A percentile compares a stretch with the other conserved stretches of the same genome.
These are phyloP conservation scores for Hydroisotoma schaefferi DNA, from an alignment of 2,888 invertebrate genomes.

Conservation along the genomic window DNA sequence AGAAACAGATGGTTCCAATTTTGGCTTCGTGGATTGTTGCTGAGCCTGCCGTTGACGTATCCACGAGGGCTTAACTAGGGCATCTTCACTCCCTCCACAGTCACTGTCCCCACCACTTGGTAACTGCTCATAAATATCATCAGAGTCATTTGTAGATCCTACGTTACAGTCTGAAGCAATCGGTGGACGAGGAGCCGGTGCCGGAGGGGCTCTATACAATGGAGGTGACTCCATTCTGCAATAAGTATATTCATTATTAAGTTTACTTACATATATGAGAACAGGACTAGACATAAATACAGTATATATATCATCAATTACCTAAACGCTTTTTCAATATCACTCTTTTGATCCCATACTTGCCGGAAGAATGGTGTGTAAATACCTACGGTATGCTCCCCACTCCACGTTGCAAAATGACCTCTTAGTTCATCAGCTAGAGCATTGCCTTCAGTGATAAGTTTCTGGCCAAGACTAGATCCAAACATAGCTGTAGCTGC, in stretches of 20 bases:
- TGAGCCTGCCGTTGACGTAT: constrained; percentile 37
- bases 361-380: constrained; percentile 95
- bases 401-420: constrained; percentile 85
- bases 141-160: constrained; percentile 46
- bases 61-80: constrained; percentile 43
- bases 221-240: constrained; percentile 48
- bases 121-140: constrained; percentile 65
- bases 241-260: not conserved
- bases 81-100: constrained; percentile 52
- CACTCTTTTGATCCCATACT: constrained; percentile 92
- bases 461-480: constrained; percentile 80
- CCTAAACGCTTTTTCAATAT: constrained; percentile 88
- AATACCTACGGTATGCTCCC: constrained; percentile 55
- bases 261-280: not conserved
- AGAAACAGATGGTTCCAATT: constrained; percentile 46
- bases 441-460: constrained; percentile 89
- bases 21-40: constrained; percentile 32
- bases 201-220: constrained; percentile 45
- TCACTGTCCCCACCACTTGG: constrained; percentile 69
- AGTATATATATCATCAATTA: constrained; percentile 1
- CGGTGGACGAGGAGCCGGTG: constrained; percentile 37
- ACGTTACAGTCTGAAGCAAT: constrained; percentile 32
- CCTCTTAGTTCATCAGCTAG: constrained; percentile 84
- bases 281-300: too few species aligned
- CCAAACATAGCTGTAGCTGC: constrained; percentile 86